These are phyloP conservation scores for Andrena bicolor DNA, from an alignment of 2,888 invertebrate genomes.

Conservation along the genomic window DNA sequence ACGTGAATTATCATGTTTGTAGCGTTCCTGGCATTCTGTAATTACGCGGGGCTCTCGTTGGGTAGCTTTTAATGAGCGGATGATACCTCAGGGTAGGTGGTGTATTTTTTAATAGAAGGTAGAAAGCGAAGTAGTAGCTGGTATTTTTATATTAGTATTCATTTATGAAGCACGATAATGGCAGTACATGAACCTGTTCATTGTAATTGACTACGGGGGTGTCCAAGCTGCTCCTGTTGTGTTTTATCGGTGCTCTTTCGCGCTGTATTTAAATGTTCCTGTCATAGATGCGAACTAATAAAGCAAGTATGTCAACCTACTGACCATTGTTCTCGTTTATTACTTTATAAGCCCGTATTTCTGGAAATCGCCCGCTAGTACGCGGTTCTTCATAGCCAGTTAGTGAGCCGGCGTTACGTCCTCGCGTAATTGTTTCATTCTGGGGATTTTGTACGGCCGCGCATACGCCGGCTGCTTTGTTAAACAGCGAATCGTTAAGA, in stretches of 20 bases:
- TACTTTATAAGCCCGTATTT: slow-evolving; percentile 5
- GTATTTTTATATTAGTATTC: neutral
- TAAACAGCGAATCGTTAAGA: slow-evolving; percentile 59
- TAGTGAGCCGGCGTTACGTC: slow-evolving; percentile 6
- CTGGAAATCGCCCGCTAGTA: neutral
- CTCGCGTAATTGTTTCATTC: slow-evolving; percentile 45
- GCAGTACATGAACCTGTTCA: slow-evolving; percentile 27
- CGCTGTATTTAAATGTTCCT: slow-evolving; percentile 18
- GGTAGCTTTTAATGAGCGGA: no score
- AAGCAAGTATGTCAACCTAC: slow-evolving; percentile 5
- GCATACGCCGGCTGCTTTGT: slow-evolving; percentile 30
- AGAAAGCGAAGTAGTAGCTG: neutral
- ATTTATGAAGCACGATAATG: slow-evolving; percentile 4
- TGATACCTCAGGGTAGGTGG: neutral
- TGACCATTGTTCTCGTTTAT: slow-evolving; percentile 7
- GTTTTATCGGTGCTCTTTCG: slow-evolving; percentile 33
- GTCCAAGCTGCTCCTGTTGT: slow-evolving; percentile 2
- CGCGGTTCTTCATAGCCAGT: neutral
- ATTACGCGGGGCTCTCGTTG: no score
- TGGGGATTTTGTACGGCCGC: neutral
- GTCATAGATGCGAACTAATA: slow-evolving; percentile 29
- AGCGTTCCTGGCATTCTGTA: no score
- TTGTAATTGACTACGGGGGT: slow-evolving; percentile 57
- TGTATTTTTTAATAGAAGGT: neutral
- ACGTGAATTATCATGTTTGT: no score